A percentile compares a stretch with the other conserved stretches of the same genome.
These are phyloP conservation scores for Protonemura montana DNA, from an alignment of 2,888 invertebrate species.

Conservation along the genomic window DNA sequence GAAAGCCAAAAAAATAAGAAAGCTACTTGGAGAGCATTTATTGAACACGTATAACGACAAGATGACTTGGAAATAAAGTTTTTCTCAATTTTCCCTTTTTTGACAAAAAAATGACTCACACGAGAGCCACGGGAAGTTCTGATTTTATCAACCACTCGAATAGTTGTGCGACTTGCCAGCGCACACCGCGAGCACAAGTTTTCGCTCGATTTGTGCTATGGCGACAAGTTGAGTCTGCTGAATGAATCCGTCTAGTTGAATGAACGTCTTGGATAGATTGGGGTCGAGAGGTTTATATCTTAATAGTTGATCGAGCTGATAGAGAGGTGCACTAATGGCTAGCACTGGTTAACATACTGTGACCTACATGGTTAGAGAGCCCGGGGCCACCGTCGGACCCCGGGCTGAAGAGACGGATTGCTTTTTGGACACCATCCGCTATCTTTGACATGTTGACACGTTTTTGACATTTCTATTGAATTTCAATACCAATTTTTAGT, in stretches of 20 bases:
- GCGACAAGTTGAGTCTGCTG: background rate
- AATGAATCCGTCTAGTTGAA: background rate
- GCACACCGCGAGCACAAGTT: background rate
- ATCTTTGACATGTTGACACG: background rate
- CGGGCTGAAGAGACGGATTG: background rate
- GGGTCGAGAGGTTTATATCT: background rate
- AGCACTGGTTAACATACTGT: background rate
- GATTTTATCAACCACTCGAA: background rate
- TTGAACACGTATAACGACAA: background rate
- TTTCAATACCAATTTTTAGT: background rate
- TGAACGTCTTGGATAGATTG: background rate
- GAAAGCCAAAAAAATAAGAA: background rate
- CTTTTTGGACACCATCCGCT: background rate
- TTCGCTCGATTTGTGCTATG: background rate
- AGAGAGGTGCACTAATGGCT: background rate
- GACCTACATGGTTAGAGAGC: background rate
- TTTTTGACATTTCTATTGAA: background rate
- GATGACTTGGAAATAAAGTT: background rate
- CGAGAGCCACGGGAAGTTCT: too few relatives aligned
- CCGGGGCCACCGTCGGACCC: background rate
- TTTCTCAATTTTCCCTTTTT: background rate
- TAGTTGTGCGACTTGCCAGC: background rate
- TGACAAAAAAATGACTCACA: background rate
- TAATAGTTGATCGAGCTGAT: background rate
- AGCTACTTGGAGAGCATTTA: background rate